Evolutionary conservation across 2,113 vertebrate genomes (phyloP), one percentile per base, ranked within the genome.

Genomic region (Oncorhynchus mykiss): DNA sequence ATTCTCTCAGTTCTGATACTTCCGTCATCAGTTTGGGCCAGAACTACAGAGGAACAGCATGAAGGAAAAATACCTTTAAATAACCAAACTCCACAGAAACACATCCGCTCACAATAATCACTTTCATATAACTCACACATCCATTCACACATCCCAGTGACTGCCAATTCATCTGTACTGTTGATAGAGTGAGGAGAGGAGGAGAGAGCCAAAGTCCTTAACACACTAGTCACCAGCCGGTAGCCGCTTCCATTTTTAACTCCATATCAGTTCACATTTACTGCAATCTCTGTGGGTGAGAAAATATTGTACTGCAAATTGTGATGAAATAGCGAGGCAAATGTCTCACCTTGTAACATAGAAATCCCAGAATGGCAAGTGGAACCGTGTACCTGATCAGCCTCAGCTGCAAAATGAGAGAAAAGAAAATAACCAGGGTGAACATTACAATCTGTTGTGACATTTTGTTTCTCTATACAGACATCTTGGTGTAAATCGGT

Each of bases 1-100:
- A 99, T 90, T 99, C 97, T 88, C 96, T 95, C 92, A 99, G 88
- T 82, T 99, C 97, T 66, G 95, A 96, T 16, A 99, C 83, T 89
- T 99, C 97, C 87, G 95, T 95, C 94, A 95, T 95, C 89, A 98
- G 86, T 89, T 95, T 96, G 66, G 96, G 96, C 95, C 95, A 97
- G 91, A 97, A 97, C 97, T 99, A 72, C 39, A 82, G 59, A 8
- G 29, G 82, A 72, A 62, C 60, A 80, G 20, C 65, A 4, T 6
- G 2, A 24, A n/a, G 12, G 34, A 27, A 22, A 25, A 25, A 2
- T 22, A 5, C 5, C 22, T 54, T 1, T 31, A 7, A 25, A 48
- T 71, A 12, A 71, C 48, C 22, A 25, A 20, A 39, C 31, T 67
- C 6, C 29, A 20, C 27, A 34, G 13, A 20, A 34, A 31, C 25